phyloP scores from a whole-genome alignment of 2,797 vertebrate genomes.

The Gallinago solitaria region DNA sequence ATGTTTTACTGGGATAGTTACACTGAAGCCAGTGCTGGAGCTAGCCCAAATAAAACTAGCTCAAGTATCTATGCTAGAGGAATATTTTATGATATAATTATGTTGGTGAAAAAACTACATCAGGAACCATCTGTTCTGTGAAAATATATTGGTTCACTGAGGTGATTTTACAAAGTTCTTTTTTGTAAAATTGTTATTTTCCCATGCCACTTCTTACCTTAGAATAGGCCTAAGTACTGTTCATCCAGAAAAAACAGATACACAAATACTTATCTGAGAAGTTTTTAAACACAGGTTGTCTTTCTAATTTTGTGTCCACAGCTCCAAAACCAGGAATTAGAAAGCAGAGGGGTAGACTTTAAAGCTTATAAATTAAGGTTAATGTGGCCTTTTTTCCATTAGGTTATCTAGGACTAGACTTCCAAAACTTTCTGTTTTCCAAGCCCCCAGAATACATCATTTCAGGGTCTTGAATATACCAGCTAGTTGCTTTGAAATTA shows the following conservation, averaged over 20 bases:
- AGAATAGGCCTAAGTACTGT: background rate
- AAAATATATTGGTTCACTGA: background rate
- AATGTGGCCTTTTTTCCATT: background rate
- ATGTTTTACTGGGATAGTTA: background rate
- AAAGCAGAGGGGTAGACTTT: background rate
- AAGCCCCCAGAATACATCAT: fast-evolving
- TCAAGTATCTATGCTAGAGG: background rate
- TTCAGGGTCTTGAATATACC: background rate
- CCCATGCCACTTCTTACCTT: background rate
- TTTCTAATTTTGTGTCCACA: background rate
- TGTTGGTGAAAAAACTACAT: background rate
- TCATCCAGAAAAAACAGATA: background rate
- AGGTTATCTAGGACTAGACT: background rate
- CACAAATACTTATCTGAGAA: background rate
- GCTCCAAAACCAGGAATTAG: background rate
- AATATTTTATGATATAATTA: background rate
- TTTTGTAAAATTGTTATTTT: background rate
- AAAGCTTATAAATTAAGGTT: background rate
- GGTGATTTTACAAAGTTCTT: background rate
- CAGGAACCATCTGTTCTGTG: background rate
- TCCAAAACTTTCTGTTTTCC: background rate
- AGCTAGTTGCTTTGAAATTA: background rate
- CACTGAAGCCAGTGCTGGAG: background rate
- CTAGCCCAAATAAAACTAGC: background rate
- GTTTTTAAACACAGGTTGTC: background rate